phyloP scores from a whole-genome alignment of 2,888 invertebrate species.

The Willowsia nigromaculata region DNA sequence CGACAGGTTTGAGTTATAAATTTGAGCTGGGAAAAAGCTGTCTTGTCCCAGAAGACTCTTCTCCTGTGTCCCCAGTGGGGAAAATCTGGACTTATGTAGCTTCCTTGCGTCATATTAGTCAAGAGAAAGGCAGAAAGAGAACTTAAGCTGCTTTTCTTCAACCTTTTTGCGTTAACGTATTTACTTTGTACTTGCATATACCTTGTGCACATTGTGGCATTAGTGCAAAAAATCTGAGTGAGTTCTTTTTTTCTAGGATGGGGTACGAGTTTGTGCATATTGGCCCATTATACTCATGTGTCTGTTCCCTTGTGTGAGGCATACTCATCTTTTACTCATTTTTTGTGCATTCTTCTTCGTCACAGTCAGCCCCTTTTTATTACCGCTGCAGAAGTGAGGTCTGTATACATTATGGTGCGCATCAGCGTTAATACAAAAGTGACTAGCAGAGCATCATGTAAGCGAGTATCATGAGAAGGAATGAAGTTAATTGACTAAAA shows the following conservation, averaged over 20 bases:
- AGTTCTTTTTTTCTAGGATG: neutral
- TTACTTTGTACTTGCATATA: slow-evolving; percentile 9
- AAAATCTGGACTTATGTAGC: neutral
- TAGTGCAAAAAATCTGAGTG: neutral
- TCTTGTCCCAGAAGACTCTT: slow-evolving; percentile 8
- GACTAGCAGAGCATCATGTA: neutral
- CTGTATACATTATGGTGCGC: neutral
- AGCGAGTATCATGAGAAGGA: slow-evolving; percentile 12
- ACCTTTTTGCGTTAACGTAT: slow-evolving; percentile 8
- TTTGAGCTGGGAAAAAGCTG: neutral
- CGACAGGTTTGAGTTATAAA: neutral
- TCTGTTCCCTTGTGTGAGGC: neutral
- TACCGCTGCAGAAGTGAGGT: neutral
- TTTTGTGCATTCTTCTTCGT: slow-evolving; percentile 46
- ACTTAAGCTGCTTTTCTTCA: neutral
- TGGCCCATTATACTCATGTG: neutral
- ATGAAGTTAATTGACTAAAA: slow-evolving; percentile 52
- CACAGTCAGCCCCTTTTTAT: slow-evolving; percentile 8
- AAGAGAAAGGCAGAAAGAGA: neutral
- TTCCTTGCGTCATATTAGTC: neutral
- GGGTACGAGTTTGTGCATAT: neutral
- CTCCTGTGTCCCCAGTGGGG: neutral
- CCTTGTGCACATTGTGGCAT: neutral
- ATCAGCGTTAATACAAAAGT: neutral
- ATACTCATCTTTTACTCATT: slow-evolving; percentile 25